A percentile compares a stretch with the other conserved stretches of the same genome.
These are phyloP conservation scores for Sebastes ruberrimus DNA, from an alignment of 2,797 vertebrate species.

Conservation along the genomic window DNA sequence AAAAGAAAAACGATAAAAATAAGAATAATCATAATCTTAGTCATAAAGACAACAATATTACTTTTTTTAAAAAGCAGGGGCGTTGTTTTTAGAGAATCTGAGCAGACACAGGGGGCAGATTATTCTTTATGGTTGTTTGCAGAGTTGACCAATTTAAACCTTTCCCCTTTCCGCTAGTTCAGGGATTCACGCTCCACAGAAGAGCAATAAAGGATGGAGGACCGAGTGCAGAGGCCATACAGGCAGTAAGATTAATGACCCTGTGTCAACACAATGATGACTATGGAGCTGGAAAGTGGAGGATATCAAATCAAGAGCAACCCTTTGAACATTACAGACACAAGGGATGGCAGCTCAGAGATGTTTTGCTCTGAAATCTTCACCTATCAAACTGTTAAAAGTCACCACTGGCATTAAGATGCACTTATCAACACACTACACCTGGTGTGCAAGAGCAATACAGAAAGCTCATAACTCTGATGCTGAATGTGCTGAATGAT, in stretches of 20 bases:
- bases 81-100: neutral
- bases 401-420: neutral
- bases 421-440: neutral
- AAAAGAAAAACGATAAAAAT: no score
- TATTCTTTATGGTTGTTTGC: neutral
- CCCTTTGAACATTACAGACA: neutral
- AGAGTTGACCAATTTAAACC: neutral
- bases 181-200: neutral
- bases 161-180: neutral
- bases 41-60: no score
- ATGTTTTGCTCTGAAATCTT: neutral
- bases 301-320: neutral
- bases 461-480: neutral
- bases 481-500: neutral
- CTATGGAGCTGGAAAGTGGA: neutral
- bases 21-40: no score
- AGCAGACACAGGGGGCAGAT: neutral
- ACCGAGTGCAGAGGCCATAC: neutral
- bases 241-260: constrained; percentile 11
- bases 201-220: neutral
- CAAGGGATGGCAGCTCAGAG: neutral
- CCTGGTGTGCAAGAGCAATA: neutral
- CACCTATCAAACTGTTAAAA: neutral
- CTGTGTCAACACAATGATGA: neutral
- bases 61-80: no score